These are phyloP conservation scores for Belgica antarctica DNA, from an alignment of 2,888 invertebrate species.

Conservation along the genomic window DNA sequence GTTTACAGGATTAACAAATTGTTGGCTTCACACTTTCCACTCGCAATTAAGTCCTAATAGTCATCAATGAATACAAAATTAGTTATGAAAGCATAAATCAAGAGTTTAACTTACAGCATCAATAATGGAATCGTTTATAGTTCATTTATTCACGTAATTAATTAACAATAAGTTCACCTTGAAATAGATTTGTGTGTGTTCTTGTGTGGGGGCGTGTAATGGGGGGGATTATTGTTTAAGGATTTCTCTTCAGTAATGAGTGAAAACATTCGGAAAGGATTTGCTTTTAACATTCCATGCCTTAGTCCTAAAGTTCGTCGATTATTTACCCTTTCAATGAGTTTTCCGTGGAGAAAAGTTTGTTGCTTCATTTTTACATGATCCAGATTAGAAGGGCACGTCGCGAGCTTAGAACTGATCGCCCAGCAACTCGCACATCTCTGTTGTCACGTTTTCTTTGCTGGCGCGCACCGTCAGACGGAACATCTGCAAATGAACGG, in stretches of 20 bases:
- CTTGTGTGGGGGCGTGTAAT: neutral
- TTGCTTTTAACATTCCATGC: slow-evolving; percentile 10
- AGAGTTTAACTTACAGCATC: slow-evolving; percentile 38
- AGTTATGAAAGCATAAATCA: slow-evolving; percentile 22
- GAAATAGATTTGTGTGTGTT: neutral
- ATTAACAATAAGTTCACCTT: slow-evolving; percentile 15
- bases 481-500: slow-evolving; percentile 92
- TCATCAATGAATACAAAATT: neutral
- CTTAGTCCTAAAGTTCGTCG: slow-evolving; percentile 15
- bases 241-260: slow-evolving; percentile 7
- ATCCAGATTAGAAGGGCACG: neutral
- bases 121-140: slow-evolving; percentile 41
- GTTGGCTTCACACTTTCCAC: too few relatives aligned
- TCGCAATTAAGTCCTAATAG: slow-evolving; percentile 15
- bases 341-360: slow-evolving; percentile 1
- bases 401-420: slow-evolving; percentile 84
- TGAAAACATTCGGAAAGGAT: neutral
- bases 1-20: neutral
- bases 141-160: slow-evolving; percentile 1
- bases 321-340: slow-evolving; percentile 1
- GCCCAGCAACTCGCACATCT: slow-evolving; percentile 87
- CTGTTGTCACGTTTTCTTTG: slow-evolving; percentile 91
- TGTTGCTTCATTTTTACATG: neutral
- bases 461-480: slow-evolving; percentile 96
- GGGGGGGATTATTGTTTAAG: slow-evolving; percentile 13